Evolutionary conservation across 1,140 invertebrate genomes (phyloP).

Genomic region (Wasmannia auropunctata): DNA sequence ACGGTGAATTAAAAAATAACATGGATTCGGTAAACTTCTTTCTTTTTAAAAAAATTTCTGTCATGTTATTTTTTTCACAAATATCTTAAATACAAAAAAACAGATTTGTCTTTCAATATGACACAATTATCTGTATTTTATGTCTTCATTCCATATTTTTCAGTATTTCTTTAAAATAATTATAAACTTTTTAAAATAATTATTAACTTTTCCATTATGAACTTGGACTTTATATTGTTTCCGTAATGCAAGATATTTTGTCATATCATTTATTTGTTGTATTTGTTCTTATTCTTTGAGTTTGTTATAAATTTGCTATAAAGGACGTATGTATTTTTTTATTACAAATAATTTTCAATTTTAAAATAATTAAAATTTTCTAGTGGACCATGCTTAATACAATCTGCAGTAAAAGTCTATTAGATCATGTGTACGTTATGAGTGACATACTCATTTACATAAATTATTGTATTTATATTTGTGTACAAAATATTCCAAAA

Average conservation of each 20-base stretch:
- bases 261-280: background rate
- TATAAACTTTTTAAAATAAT: background rate
- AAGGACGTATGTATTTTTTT: background rate
- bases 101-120: background rate
- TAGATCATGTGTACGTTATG: background rate
- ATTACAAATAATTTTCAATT: no score
- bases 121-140: background rate
- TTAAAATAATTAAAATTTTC: no score
- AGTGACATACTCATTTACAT: no score
- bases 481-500: no score
- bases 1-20: no score
- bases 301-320: no score
- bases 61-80: no score
- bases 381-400: background rate
- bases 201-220: background rate
- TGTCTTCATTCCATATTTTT: background rate
- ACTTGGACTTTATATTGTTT: background rate
- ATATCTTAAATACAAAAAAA: background rate
- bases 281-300: no score
- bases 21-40: background rate
- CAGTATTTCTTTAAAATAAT: no score
- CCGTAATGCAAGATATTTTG: background rate
- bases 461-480: no score
- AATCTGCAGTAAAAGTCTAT: background rate
- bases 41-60: background rate